These are phyloP conservation scores for Silvanus unidentatus DNA, from an alignment of 2,888 invertebrate species.

Conservation along the genomic window DNA sequence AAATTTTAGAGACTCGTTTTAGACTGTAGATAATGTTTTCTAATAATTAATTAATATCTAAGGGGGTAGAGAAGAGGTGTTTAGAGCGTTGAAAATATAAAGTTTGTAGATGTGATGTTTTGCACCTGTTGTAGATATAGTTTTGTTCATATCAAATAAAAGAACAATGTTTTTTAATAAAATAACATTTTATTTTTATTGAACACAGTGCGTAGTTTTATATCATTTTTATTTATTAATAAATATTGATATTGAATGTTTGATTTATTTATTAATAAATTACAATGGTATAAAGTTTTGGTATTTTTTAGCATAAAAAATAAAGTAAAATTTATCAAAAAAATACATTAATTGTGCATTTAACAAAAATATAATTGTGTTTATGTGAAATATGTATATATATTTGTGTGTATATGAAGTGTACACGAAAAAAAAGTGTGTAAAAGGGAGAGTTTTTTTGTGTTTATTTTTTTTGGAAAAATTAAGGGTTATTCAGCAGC, in stretches of 20 bases:
- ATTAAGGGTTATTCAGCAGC: conserved; percentile 33
- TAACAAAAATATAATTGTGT: conserved; percentile 7
- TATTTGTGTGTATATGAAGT: conserved; percentile 8
- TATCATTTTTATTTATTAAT: too few species aligned
- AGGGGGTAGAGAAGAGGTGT: too few species aligned
- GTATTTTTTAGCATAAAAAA: not conserved
- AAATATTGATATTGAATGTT: too few species aligned
- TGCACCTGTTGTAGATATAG: too few species aligned
- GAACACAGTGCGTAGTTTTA: conserved; percentile 22
- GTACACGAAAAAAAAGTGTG: conserved; percentile 6
- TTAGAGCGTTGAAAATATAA: not conserved
- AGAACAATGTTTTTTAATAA: conserved; percentile 23
- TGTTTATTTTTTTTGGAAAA: too few species aligned
- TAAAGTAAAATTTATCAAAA: conserved; percentile 7
- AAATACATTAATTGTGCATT: conserved; percentile 11
- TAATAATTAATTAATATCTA: too few species aligned
- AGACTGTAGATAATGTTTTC: too few species aligned
- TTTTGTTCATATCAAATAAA: conserved; percentile 21
- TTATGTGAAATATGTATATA: conserved; percentile 3
- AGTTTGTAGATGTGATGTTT: not conserved
- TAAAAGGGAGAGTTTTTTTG: too few species aligned
- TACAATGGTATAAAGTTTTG: too few species aligned
- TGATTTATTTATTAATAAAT: too few species aligned
- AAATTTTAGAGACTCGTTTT: too few species aligned
- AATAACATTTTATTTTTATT: conserved; percentile 34